A percentile compares a stretch with the other conserved stretches of the same genome.
phyloP scores from a whole-genome alignment of 1,140 invertebrate species.

The Teleogryllus occipitalis region DNA sequence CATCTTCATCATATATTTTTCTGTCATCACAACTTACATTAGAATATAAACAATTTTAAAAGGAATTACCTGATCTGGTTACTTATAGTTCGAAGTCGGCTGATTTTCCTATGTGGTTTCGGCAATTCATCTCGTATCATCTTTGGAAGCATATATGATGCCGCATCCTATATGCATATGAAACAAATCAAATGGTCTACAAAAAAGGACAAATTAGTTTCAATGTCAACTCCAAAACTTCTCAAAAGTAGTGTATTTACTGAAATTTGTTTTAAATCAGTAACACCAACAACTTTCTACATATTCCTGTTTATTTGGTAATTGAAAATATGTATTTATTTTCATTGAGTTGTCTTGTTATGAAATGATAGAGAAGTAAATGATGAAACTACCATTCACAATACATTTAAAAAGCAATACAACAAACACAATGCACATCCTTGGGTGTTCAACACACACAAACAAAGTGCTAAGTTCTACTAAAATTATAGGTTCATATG shows the following conservation, averaged over 20 bases:
- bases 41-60: not conserved
- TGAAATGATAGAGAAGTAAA: not conserved
- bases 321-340: not conserved
- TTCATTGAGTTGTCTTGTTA: not conserved
- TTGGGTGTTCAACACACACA: no score
- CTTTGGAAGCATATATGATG: constrained; percentile 12
- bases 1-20: no score
- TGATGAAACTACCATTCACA: not conserved
- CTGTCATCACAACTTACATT: no score
- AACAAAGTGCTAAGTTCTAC: no score
- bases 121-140: constrained; percentile 30
- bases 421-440: no score
- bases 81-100: constrained; percentile 53
- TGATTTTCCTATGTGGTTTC: constrained; percentile 47
- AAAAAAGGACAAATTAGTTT: no score
- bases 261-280: no score
- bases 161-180: not conserved
- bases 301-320: not conserved
- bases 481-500: not conserved
- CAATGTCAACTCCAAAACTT: no score
- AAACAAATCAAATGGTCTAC: not conserved
- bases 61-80: constrained; percentile 55
- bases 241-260: no score
- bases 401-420: no score
- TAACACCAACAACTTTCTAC: no score